phyloP scores from a whole-genome alignment of 2,888 invertebrate genomes.

The Achlya flavicornis region DNA sequence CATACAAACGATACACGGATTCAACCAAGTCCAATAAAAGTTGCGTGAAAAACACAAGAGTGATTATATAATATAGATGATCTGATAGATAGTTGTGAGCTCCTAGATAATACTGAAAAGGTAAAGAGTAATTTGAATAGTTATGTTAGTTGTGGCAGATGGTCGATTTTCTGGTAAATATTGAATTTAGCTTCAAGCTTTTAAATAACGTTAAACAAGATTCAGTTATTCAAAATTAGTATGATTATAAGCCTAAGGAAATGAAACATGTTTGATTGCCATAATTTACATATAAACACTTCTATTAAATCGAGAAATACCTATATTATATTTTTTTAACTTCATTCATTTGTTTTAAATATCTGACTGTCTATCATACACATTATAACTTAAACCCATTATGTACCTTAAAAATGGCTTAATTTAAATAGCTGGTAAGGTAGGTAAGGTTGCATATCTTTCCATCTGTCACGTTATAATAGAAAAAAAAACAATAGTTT shows the following conservation, averaged over 20 bases:
- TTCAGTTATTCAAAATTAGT: too few species aligned
- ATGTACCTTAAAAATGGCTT: too few species aligned
- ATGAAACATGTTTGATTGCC: too few species aligned
- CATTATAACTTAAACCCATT: too few species aligned
- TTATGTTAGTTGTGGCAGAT: constrained; percentile 3
- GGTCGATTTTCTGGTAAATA: constrained; percentile 31
- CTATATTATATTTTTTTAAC: too few species aligned
- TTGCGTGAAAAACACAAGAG: constrained; percentile 68
- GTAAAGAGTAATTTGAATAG: constrained; percentile 37
- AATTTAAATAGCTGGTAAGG: too few species aligned
- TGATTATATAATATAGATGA: constrained; percentile 50
- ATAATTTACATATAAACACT: too few species aligned
- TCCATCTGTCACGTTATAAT: background rate
- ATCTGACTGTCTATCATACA: too few species aligned
- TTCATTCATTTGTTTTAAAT: too few species aligned
- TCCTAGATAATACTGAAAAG: constrained; percentile 50
- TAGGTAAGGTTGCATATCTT: background rate
- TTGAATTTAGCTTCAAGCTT: background rate
- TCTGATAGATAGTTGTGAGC: constrained; percentile 46
- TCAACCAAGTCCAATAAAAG: constrained; percentile 65
- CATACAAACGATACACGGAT: constrained; percentile 73
- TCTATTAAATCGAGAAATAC: too few species aligned
- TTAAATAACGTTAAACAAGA: background rate
- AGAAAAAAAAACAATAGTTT: background rate
- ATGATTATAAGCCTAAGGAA: too few species aligned